These are phyloP conservation scores for Ophion obscuratus DNA, from an alignment of 2,888 invertebrate species.

Conservation along the genomic window DNA sequence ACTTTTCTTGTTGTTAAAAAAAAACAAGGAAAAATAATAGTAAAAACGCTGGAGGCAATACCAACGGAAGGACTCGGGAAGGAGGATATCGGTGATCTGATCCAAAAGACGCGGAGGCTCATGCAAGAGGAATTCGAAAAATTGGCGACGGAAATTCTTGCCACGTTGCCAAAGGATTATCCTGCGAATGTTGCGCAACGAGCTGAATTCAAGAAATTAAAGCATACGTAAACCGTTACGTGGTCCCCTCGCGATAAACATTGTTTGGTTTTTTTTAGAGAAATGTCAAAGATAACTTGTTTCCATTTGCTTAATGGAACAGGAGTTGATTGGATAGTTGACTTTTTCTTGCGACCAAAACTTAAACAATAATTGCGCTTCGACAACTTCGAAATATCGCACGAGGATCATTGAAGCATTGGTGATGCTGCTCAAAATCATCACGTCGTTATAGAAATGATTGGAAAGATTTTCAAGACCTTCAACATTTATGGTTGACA, in stretches of 20 bases:
- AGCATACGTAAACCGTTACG: slow-evolving; percentile 5
- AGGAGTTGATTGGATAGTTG: neutral
- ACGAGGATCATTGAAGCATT: slow-evolving; percentile 2
- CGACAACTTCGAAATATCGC: neutral
- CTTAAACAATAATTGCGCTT: neutral
- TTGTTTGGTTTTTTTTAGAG: neutral
- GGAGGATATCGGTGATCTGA: slow-evolving; percentile 85
- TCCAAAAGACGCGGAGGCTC: slow-evolving; percentile 84
- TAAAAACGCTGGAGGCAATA: slow-evolving; percentile 86
- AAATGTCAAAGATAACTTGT: neutral
- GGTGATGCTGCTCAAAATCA: neutral
- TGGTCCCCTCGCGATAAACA: neutral
- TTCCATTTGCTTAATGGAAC: neutral
- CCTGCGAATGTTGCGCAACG: slow-evolving; percentile 76
- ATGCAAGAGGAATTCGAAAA: slow-evolving; percentile 86
- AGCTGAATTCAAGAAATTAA: slow-evolving; percentile 71
- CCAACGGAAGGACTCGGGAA: slow-evolving; percentile 85
- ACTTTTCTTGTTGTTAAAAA: slow-evolving; percentile 3
- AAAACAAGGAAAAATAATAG: slow-evolving; percentile 85
- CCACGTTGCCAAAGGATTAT: slow-evolving; percentile 84
- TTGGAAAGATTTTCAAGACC: neutral
- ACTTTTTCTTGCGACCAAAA: neutral
- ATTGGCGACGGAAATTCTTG: slow-evolving; percentile 85
- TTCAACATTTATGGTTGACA: neutral
- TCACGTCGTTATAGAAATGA: neutral